phyloP scores from a whole-genome alignment of 30 jellyfish, hydroid and myxozoan genomes.

The Chironex yamaguchii region DNA sequence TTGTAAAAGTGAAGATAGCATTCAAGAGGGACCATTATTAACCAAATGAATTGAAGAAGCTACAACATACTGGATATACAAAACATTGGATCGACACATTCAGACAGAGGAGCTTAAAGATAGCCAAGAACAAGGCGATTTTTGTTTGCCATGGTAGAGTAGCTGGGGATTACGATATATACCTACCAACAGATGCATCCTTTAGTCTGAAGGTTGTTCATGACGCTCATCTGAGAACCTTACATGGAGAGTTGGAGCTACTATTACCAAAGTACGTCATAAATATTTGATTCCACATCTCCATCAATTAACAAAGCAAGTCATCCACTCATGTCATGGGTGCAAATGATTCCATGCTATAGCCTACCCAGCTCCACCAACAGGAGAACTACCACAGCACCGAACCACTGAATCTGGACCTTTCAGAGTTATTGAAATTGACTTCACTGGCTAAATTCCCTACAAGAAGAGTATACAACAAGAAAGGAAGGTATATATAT shows the following conservation, averaged over 20 bases:
- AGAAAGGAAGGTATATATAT: constrained; percentile 64
- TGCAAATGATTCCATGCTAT: constrained; percentile 68
- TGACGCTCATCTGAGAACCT: constrained; percentile 30
- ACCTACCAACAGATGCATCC: constrained; percentile 35
- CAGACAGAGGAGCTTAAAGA: too few species aligned
- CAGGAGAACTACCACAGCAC: constrained; percentile 58
- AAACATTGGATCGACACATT: too few species aligned
- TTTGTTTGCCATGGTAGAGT: constrained; percentile 36
- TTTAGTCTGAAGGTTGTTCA: constrained; percentile 44
- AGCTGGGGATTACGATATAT: constrained; percentile 59
- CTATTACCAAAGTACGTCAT: constrained; percentile 47
- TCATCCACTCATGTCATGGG: constrained; percentile 49
- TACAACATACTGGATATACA: constrained; percentile 1
- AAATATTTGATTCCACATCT: constrained; percentile 64
- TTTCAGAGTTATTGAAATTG: constrained; percentile 51
- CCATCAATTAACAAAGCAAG: constrained; percentile 48
- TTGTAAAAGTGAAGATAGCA: constrained; percentile 4
- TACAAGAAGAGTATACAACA: constrained; percentile 24
- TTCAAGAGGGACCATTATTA: constrained; percentile 33
- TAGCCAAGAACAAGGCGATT: too few species aligned
- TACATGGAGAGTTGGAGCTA: constrained; percentile 69
- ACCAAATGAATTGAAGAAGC: constrained; percentile 33
- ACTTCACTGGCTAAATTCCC: constrained; percentile 55
- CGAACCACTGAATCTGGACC: constrained; percentile 57
- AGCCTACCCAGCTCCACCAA: constrained; percentile 57